Evolutionary conservation across 2,797 vertebrate genomes (phyloP).

Genomic region (Acridotheres tristis): DNA sequence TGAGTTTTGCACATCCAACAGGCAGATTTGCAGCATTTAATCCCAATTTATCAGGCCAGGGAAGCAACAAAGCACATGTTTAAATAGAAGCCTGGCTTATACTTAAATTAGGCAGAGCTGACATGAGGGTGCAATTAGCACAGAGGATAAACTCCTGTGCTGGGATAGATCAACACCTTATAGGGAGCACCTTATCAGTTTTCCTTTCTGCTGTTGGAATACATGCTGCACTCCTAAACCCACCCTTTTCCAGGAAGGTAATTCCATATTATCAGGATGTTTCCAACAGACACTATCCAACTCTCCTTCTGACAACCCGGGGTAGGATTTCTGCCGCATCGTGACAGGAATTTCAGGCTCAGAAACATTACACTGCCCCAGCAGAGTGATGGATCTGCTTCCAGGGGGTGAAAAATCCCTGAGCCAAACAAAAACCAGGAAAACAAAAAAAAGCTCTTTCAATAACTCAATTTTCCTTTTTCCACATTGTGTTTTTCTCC

Average conservation of each 20-base stretch:
- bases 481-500: not conserved
- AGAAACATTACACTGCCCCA: not conserved
- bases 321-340: not conserved
- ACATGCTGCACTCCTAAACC: not conserved
- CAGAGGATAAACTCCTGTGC: not conserved
- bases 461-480: not conserved
- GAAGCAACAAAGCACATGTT: accelerated
- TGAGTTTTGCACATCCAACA: not conserved
- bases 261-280: not conserved
- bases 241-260: not conserved
- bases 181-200: not conserved
- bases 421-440: not conserved
- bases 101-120: not conserved
- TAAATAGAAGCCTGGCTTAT: not conserved
- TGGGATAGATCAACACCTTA: not conserved
- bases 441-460: not conserved
- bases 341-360: not conserved
- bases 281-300: not conserved
- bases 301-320: not conserved
- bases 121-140: not conserved
- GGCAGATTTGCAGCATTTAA: not conserved
- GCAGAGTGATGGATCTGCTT: conserved; percentile 3
- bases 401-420: not conserved
- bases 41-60: not conserved
- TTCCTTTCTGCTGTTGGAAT: not conserved